A percentile compares a stretch with the other conserved stretches of the same genome.
These are phyloP conservation scores for Xestia sexstrigata DNA, from an alignment of 2,888 invertebrate species.

Conservation along the genomic window DNA sequence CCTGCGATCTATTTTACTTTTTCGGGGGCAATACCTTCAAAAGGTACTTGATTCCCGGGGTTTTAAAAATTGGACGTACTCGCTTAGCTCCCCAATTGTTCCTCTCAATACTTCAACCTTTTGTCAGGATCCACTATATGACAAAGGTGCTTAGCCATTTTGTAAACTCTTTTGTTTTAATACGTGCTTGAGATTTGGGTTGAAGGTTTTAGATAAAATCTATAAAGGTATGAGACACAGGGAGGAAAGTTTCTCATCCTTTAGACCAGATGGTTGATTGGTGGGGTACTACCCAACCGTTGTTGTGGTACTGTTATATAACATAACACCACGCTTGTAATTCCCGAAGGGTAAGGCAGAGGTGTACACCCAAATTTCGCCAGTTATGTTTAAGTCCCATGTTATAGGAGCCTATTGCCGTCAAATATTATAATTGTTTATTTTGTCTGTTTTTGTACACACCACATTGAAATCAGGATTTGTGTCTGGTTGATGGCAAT, in stretches of 20 bases:
- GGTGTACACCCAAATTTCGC: too few species aligned
- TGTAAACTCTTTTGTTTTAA: slow-evolving; percentile 41
- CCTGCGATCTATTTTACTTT: slow-evolving; percentile 18
- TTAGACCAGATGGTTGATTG: neutral
- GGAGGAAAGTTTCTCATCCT: neutral
- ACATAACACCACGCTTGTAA: too few species aligned
- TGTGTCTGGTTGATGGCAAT: too few species aligned
- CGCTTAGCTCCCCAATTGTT: slow-evolving; percentile 22
- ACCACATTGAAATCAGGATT: too few species aligned
- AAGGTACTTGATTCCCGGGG: slow-evolving; percentile 3
- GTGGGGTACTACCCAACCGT: neutral
- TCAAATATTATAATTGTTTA: too few species aligned
- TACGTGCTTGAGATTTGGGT: slow-evolving; percentile 8
- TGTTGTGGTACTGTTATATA: neutral
- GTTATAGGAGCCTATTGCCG: too few species aligned
- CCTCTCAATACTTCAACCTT: slow-evolving; percentile 21
- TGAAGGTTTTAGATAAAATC: neutral
- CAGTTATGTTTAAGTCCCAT: too few species aligned
- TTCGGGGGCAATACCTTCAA: neutral
- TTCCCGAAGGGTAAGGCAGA: too few species aligned
- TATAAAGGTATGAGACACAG: neutral
- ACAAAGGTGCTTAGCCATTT: slow-evolving; percentile 7
- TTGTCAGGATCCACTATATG: slow-evolving; percentile 39
- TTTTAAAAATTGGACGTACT: slow-evolving; percentile 35
- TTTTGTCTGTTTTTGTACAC: too few species aligned